These are phyloP conservation scores for Gastracanthus pulcherrimus DNA, from an alignment of 2,888 invertebrate species.

Conservation along the genomic window DNA sequence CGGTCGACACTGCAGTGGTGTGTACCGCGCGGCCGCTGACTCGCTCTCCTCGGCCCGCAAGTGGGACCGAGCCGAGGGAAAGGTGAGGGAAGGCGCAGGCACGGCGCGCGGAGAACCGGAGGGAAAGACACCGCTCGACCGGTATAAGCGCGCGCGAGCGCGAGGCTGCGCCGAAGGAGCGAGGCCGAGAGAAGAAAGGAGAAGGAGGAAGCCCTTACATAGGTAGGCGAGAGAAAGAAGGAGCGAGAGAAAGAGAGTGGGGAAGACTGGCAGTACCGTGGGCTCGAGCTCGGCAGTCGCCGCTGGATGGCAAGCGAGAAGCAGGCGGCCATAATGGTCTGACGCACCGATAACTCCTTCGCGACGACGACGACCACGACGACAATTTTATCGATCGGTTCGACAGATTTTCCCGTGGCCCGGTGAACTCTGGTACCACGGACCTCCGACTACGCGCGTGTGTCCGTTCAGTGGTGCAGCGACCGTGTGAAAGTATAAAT, in stretches of 20 bases:
- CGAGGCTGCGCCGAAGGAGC: conserved; percentile 21
- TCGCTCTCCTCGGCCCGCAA: neutral
- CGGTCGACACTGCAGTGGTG: neutral
- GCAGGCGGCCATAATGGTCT: conserved; percentile 69
- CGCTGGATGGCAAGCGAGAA: conserved; percentile 56
- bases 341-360: conserved; percentile 66
- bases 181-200: conserved; percentile 60
- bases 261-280: neutral
- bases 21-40: neutral
- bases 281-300: conserved; percentile 32
- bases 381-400: neutral
- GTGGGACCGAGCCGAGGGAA: conserved; percentile 39
- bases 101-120: conserved; percentile 5
- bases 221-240: conserved; percentile 46
- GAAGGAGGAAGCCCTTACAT: conserved; percentile 58
- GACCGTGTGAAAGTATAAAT: no score
- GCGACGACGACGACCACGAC: no score
- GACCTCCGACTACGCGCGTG: neutral
- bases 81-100: conserved; percentile 56
- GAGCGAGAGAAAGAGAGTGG: conserved; percentile 50
- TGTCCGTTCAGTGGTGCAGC: neutral
- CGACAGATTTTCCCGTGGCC: neutral
- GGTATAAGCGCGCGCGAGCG: neutral
- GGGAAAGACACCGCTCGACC: neutral
- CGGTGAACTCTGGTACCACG: neutral